Evolutionary conservation across 2,113 vertebrate species (phyloP).

Genomic region (Raphicerus campestris): DNA sequence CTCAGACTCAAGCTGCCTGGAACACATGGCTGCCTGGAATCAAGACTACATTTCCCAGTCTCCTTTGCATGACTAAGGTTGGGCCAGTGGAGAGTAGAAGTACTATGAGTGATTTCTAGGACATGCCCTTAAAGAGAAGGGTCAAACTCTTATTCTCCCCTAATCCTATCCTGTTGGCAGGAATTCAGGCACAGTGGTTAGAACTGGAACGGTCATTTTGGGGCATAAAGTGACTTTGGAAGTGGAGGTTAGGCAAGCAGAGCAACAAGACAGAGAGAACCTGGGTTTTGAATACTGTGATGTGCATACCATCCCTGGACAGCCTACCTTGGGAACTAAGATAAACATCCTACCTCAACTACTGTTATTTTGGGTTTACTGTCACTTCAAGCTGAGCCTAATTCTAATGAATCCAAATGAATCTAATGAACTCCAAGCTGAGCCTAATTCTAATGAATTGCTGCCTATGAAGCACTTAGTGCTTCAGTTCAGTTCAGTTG

Average conservation of each 20-base stretch:
- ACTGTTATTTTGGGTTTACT: not conserved
- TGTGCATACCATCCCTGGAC: not conserved
- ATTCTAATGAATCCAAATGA: constrained; percentile 9
- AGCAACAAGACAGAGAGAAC: not conserved
- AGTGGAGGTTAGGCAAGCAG: not conserved
- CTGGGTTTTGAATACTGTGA: not conserved
- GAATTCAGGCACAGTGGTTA: not conserved
- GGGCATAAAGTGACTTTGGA: not conserved
- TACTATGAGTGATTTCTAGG: not conserved
- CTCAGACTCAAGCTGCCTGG: not conserved
- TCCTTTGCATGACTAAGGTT: not conserved
- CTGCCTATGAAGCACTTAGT: too few relatives aligned
- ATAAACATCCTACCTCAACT: not conserved
- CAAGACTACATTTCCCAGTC: constrained; percentile 26
- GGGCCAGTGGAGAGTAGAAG: not conserved
- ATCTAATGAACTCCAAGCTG: not conserved
- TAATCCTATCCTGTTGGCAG: not conserved
- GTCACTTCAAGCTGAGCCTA: not conserved
- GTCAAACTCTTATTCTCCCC: not conserved
- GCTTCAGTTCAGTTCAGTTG: too few relatives aligned
- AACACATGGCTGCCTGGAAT: not conserved
- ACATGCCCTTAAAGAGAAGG: not conserved
- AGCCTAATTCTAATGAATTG: too few relatives aligned
- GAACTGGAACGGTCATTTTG: not conserved
- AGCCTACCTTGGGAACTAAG: not conserved